Percentiles rank a stretch among this genome's conserved stretches.
Conservation (phyloP, 2,888 invertebrate genomes). For the Platycnemis pennipes region DNA sequence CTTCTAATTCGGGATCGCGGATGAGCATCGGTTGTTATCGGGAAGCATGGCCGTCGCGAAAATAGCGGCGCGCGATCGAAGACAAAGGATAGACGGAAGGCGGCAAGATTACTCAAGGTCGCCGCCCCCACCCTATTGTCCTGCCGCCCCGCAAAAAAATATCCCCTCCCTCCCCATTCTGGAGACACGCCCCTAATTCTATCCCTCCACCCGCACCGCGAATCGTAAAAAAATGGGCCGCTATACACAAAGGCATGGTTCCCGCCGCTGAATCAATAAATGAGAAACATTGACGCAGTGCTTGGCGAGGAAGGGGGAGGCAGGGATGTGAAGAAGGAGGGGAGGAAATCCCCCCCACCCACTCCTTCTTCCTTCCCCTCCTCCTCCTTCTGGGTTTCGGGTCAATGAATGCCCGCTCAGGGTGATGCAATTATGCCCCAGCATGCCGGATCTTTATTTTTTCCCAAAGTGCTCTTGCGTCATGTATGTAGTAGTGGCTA, state of each 20-base stretch:
- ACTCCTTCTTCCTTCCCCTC: not conserved
- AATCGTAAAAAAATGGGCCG: slow-evolving; percentile 57
- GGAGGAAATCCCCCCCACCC: not conserved
- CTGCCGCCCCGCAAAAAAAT: not conserved
- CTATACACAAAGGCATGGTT: slow-evolving; percentile 40
- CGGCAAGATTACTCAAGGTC: slow-evolving; percentile 4
- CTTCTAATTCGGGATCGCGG: not conserved
- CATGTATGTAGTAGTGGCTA: not conserved
- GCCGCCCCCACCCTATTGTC: not conserved
- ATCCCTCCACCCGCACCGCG: not conserved
- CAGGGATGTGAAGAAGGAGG: not conserved
- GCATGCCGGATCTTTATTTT: not conserved
- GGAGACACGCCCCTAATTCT: not conserved
- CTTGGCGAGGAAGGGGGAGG: not conserved
- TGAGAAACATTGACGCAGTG: slow-evolving; percentile 65
- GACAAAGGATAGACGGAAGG: not conserved
- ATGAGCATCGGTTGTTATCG: not conserved
- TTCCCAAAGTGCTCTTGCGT: not conserved
- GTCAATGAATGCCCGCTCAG: not conserved
- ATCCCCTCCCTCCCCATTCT: not conserved
- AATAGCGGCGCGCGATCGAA: not conserved
- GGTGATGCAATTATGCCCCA: not conserved
- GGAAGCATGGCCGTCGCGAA: not conserved
- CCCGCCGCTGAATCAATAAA: slow-evolving; percentile 57
- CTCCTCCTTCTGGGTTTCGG: not conserved